Evolutionary conservation across 1,140 invertebrate species (phyloP), one percentile per base, ranked within the genome.

Genomic region (Drosophila pseudoobscura): DNA sequence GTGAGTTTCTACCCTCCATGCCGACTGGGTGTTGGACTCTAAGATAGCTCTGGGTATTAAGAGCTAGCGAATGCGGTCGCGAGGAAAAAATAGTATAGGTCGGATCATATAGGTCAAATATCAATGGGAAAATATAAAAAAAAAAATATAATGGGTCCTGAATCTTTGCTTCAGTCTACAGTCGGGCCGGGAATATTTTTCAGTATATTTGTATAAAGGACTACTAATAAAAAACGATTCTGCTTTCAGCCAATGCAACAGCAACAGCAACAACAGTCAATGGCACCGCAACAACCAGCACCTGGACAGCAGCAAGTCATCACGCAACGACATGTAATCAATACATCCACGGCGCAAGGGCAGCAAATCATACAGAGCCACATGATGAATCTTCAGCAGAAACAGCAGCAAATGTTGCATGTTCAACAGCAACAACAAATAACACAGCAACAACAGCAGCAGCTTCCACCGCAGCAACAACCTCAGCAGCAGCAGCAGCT

Each of bases 341-440:
- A 91, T 49, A 91, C 91, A 3, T 90, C 90, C 1, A 91, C 90
- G 3, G 78, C 82, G 1, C 91, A 91, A 46, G 91, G 91, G 2
- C 91, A 91, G 6, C 91, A 91, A 56, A 89, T 91, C 24, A 91
- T 91, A 15, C 91, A 91, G 57, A 89, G 78, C 49, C 90, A 91
- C 60, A 89, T 91, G 87, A 71, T 89, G 66, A 91, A 73, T 64
- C 78, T 90, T 50, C 90, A 88, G 15, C 90, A 91, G 31, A 89
- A 90, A 41, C 90, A 91, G 41, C 85, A 84, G 26, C 68, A 90
- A 64, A 77, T 89, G 58, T 61, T 91, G 63, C 83, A 90, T 22
- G 46, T 87, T 20, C 84, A 87, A 59, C 76, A 79, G 20, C 77
- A 82, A 60, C 72, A 71, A 22, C 66, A 76, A 35, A 57, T 57